phyloP scores from a whole-genome alignment of 2,797 vertebrate species.

The Borostomias antarcticus region DNA sequence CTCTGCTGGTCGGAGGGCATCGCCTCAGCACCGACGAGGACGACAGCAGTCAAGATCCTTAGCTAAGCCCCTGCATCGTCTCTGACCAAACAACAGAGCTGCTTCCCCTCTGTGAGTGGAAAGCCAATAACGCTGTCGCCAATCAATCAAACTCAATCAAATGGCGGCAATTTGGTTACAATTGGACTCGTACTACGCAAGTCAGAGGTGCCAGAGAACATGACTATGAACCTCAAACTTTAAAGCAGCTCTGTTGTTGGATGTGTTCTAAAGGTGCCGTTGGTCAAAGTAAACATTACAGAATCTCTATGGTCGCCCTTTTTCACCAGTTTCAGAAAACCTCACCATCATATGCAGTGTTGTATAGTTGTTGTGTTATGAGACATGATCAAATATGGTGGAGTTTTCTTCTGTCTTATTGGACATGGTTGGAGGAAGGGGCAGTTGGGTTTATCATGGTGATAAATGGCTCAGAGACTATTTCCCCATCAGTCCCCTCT shows the following conservation, averaged over 20 bases:
- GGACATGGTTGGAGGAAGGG: constrained; percentile 21
- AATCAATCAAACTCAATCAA: constrained; percentile 79
- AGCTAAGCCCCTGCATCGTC: constrained; percentile 6
- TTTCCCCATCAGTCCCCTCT: constrained; percentile 25
- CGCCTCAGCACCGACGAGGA: constrained; percentile 27
- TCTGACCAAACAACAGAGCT: constrained; percentile 53
- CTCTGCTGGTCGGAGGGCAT: constrained; percentile 4
- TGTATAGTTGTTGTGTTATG: constrained; percentile 52
- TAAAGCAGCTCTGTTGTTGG: constrained; percentile 54
- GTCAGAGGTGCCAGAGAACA: constrained; percentile 32
- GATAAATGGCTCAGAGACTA: background rate
- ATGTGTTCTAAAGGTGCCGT: constrained; percentile 34
- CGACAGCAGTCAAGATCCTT: constrained; percentile 35
- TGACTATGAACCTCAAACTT: constrained; percentile 45
- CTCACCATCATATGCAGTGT: constrained; percentile 58
- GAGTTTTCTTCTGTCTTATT: constrained; percentile 19
- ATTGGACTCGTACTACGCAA: background rate
- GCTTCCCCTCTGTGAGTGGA: constrained; percentile 20
- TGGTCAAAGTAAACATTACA: constrained; percentile 15
- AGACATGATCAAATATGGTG: constrained; percentile 27
- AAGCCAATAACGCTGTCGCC: constrained; percentile 56
- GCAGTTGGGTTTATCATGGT: background rate
- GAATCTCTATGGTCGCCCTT: constrained; percentile 29
- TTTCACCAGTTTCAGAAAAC: constrained; percentile 28
- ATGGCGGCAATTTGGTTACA: constrained; percentile 51